Base-by-base conservation (phyloP, 2,888 invertebrate species). In the Himalopsyche kuldschensis region DNA sequence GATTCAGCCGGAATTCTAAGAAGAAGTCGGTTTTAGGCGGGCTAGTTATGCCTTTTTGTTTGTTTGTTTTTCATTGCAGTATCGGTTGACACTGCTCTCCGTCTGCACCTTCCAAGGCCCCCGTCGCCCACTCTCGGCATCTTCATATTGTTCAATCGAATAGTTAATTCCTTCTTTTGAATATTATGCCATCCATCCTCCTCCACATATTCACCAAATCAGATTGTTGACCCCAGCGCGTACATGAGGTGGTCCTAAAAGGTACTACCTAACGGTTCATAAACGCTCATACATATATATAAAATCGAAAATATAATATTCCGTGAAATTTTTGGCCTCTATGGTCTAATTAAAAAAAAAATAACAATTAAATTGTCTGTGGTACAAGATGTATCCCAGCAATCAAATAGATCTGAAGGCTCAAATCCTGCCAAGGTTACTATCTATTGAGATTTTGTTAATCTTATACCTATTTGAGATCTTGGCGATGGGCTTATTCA, bases 151-250 rank as follows among this genome's bases (percentile, higher is more conserved):
- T 41, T 76, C 31, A 78, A 41, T 41, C 41, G 41, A 46, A 63
- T 47, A 46, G 47, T 46, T 55, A 5, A 30, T 48, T 78, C 30
- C 75, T 47, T 69, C 30, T 41, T 46, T 75, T 27, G n/a, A 46
- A 47, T 69, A 6, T 46, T 41, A 82, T 78, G 75, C 32, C 55
- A 75, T 78, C 82, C 69, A 32, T 47, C 78, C 82, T 78, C 82
- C 82, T 78, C 82, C 82, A 35, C 69, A 69, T 82, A 63, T 82
- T 82, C 46, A 78, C 78, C 78, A 47, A 75, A 82, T 46, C 15
- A 78, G 82, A 82, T 27, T 82, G 20, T 82, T 82, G 82, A 82
- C 82, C 82, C 82, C 82, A 69, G 47, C 55, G 8, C 55, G 75
- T 82, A 82, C 30, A 69, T 69, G 30, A 11, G 11, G 27, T 69